Conservation (phyloP, 2,888 invertebrate genomes). For the Zelleria hepariella region DNA sequence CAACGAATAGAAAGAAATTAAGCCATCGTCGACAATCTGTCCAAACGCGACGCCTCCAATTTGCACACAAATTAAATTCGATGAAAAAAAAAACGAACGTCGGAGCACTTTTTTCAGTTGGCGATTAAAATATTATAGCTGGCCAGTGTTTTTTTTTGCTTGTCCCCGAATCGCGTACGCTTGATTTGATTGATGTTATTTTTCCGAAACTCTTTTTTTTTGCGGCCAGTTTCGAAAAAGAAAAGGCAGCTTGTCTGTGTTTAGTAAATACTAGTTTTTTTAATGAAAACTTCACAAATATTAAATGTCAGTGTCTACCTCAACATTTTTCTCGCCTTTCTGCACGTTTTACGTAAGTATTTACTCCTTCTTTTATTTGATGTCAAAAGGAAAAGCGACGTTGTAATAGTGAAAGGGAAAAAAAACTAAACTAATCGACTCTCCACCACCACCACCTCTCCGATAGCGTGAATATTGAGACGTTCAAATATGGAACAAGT, state of each 20-base stretch:
- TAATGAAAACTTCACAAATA: neutral
- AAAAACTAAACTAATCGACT: constrained; percentile 18
- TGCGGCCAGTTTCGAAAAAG: neutral
- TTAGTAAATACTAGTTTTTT: too few relatives aligned
- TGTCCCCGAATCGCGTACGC: neutral
- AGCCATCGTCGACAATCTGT: constrained; percentile 33
- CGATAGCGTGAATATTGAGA: constrained; percentile 18
- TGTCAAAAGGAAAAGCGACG: neutral
- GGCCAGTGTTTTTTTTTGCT: constrained; percentile 13
- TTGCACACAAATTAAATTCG: constrained; percentile 3
- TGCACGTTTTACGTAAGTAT: neutral
- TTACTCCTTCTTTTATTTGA: neutral
- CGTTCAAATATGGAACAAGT: constrained; percentile 56
- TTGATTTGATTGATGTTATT: neutral
- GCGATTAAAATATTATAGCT: neutral
- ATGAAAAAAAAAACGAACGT: neutral
- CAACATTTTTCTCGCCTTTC: neutral
- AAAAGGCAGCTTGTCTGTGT: too few relatives aligned
- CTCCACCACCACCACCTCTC: constrained; percentile 27
- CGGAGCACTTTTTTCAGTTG: neutral
- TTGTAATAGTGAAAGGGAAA: neutral
- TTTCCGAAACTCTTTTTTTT: neutral
- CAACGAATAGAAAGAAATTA: constrained; percentile 39
- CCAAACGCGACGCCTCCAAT: constrained; percentile 6
- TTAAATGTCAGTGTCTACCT: neutral